Base-by-base conservation (phyloP, 2,888 invertebrate species). In the Hyposoter didymator region DNA sequence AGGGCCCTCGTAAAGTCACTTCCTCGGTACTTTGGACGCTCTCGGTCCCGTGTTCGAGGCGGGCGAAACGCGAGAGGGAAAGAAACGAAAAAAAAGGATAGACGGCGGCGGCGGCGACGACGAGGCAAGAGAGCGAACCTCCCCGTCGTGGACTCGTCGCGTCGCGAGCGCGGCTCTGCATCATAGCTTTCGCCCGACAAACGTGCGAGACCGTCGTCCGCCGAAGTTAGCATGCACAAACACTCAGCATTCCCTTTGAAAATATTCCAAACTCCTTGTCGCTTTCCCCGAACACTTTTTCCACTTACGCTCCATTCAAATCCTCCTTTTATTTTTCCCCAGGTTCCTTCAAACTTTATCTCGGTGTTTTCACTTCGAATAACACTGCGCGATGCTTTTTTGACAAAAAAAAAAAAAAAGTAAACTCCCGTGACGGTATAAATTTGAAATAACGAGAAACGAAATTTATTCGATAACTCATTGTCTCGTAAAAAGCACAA, bases 1-100 rank as follows among this genome's bases (percentile, higher is more conserved):
- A 90, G 90, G 88, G 89, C 89, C 88, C 90, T 89, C 88, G 87
- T 89, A 88, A 89, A 90, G 90, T 88, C 90, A 87, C 89, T 87
- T 89, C 87, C 89, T 69, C 47, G 59, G 59, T 45, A 28, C 62
- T 62, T 43, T 74, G 52, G 49, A 22, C 59, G 69, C 39, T 19
- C 59, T 35, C 47, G 55, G 32, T 47, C 22, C 64, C 74, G 82
- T 76, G 76, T 85, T 72, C 80, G 83, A 83, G 83, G 80, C 80
- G 80, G 83, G 73, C 74, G 83, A 85, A 83, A 76, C 82, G 85
- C 69, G 80, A 66, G 66, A 73, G 73, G 73, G 45, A 62, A 66
- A 75, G n/a, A 32, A 75, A 59, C 19, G n/a, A 43, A 59, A 74
- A 35, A 59, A 47, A 19, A 39, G 28, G 64, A 62, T 43, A 59